Conservation (phyloP, 2,888 invertebrate species). For the Heliconius sara region DNA sequence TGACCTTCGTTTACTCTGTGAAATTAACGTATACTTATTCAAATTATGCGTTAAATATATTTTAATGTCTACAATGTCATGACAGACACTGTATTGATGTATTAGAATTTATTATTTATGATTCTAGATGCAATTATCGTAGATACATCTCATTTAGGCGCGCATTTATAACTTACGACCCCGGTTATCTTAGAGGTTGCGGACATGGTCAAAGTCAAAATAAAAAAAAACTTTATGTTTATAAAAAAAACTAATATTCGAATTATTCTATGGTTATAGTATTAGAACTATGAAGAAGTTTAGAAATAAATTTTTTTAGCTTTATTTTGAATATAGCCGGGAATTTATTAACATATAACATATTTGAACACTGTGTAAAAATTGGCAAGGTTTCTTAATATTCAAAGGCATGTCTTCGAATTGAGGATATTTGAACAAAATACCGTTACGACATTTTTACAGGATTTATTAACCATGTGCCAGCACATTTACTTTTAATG, state of each 20-base stretch:
- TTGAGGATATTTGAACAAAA: conserved; percentile 12
- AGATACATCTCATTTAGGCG: conserved; percentile 11
- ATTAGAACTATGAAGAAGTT: too few relatives aligned
- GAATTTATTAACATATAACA: background rate
- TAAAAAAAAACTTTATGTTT: background rate
- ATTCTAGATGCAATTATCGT: conserved; percentile 2
- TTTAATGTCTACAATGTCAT: background rate
- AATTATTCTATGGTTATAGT: background rate
- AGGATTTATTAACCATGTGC: conserved; percentile 9
- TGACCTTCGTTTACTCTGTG: conserved; percentile 2
- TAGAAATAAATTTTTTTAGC: too few relatives aligned
- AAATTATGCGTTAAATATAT: background rate
- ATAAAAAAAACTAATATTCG: background rate
- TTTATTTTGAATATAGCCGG: background rate
- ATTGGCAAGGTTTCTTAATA: background rate
- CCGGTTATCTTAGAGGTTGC: conserved; percentile 19
- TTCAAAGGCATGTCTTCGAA: background rate
- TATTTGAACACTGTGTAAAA: background rate
- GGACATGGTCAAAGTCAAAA: conserved; percentile 34
- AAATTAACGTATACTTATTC: background rate
- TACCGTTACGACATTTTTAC: conserved; percentile 24
- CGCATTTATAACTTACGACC: conserved; percentile 17
- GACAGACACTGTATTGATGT: background rate
- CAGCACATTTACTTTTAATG: background rate
- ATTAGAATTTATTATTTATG: conserved; percentile 9